These are phyloP conservation scores for Drosophila setosimentum DNA, from an alignment of 2,888 invertebrate species.

Conservation along the genomic window DNA sequence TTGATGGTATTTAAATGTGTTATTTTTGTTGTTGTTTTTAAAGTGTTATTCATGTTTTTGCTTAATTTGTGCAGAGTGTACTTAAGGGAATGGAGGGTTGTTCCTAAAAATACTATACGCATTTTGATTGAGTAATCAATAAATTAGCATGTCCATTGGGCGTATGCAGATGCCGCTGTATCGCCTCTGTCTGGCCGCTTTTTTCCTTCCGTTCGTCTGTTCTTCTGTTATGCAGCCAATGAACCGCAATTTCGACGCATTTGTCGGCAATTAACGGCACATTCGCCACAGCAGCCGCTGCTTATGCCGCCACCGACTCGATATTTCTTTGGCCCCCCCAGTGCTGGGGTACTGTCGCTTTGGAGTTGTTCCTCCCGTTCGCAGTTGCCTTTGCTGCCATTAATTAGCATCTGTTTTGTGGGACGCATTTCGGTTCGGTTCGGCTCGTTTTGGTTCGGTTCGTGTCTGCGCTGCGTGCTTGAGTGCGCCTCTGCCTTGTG, in stretches of 20 bases:
- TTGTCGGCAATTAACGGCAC: constrained; percentile 78
- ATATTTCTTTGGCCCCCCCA: constrained; percentile 24
- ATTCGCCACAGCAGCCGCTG: constrained; percentile 50
- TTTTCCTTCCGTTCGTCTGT: background rate
- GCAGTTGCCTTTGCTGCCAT: constrained; percentile 50
- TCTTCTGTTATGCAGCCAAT: constrained; percentile 60
- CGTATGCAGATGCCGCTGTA: constrained; percentile 2
- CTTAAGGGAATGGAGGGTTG: background rate
- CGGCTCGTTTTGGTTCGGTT: constrained; percentile 7
- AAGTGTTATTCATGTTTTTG: background rate
- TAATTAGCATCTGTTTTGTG: constrained; percentile 75
- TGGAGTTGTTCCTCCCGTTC: constrained; percentile 15
- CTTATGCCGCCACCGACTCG: constrained; percentile 8
- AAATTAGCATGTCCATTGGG: constrained; percentile 52
- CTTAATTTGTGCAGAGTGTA: background rate
- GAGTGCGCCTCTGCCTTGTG: constrained; percentile 54
- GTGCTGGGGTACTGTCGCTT: background rate
- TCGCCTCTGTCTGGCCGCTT: background rate
- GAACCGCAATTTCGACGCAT: constrained; percentile 76
- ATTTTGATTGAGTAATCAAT: constrained; percentile 41
- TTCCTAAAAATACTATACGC: background rate
- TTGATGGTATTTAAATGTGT: background rate
- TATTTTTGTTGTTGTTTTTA: background rate
- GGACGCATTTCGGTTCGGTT: constrained; percentile 24
- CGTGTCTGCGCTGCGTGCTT: constrained; percentile 43